These are phyloP conservation scores for Philotrypesis tridentata DNA, from an alignment of 1,140 invertebrate species.

Conservation along the genomic window DNA sequence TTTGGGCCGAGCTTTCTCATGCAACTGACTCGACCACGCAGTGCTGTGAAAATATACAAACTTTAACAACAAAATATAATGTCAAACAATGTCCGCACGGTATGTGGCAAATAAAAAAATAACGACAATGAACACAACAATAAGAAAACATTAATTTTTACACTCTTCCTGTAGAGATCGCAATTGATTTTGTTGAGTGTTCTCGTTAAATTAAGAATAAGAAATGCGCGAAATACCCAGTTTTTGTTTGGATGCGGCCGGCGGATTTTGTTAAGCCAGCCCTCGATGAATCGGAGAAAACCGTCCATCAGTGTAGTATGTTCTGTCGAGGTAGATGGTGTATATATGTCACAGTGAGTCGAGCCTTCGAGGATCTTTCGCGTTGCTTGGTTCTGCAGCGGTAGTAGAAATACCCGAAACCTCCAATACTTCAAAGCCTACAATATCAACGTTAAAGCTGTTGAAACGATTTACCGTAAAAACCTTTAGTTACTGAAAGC, in stretches of 20 bases:
- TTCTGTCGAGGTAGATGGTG: constrained; percentile 77
- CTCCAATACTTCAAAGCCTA: constrained; percentile 95
- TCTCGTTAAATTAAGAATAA: not conserved
- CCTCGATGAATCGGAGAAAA: constrained; percentile 91
- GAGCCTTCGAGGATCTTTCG: constrained; percentile 82
- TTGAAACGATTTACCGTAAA: constrained; percentile 15
- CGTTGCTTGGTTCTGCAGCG: constrained; percentile 81
- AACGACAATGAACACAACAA: not conserved
- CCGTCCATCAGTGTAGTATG: constrained; percentile 78
- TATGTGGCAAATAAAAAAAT: not conserved
- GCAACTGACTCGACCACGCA: not conserved
- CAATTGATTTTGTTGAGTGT: not conserved
- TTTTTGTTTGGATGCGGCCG: constrained; percentile 80
- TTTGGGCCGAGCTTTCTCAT: constrained; percentile 27
- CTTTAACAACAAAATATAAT: not conserved
- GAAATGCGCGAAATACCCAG: constrained; percentile 63
- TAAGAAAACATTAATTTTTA: not conserved
- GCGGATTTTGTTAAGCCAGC: constrained; percentile 91
- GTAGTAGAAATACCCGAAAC: constrained; percentile 91
- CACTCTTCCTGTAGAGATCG: not conserved
- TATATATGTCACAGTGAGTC: constrained; percentile 88
- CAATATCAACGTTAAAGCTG: constrained; percentile 54
- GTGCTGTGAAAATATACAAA: constrained; percentile 15
- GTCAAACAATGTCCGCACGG: not conserved
- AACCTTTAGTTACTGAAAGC: not conserved